Conservation (phyloP, 2,888 invertebrate genomes). For the Teinopalpus imperialis region DNA sequence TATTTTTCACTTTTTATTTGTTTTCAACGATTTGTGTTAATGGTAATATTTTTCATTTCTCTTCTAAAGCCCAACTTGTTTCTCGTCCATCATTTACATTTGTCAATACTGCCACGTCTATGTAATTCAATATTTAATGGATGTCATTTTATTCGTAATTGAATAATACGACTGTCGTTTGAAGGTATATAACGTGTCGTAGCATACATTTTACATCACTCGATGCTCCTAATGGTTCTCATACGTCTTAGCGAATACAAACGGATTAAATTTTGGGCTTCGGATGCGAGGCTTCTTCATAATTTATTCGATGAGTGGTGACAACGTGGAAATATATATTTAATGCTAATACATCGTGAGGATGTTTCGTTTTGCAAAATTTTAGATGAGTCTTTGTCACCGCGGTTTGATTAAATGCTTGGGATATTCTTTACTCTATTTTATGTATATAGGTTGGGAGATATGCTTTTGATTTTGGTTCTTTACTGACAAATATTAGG, state of each 20-base stretch:
- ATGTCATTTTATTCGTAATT: constrained; percentile 25
- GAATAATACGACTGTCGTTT: constrained; percentile 22
- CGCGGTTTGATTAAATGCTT: too few relatives aligned
- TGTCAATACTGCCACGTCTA: constrained; percentile 21
- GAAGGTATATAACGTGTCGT: constrained; percentile 14
- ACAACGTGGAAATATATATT: constrained; percentile 30
- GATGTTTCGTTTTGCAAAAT: constrained; percentile 4
- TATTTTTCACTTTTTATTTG: too few relatives aligned
- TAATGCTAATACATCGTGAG: constrained; percentile 14
- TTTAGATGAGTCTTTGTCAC: not conserved
- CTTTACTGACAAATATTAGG: too few relatives aligned
- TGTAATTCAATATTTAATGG: constrained; percentile 23
- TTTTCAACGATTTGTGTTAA: too few relatives aligned
- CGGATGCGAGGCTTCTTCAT: constrained; percentile 29
- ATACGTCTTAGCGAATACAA: constrained; percentile 27
- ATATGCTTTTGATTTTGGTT: too few relatives aligned
- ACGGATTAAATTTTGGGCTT: constrained; percentile 29
- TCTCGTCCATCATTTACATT: constrained; percentile 25
- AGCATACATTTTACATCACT: constrained; percentile 23
- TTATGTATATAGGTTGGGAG: too few relatives aligned
- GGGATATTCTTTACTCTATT: too few relatives aligned
- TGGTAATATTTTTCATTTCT: too few relatives aligned
- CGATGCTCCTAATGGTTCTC: constrained; percentile 26
- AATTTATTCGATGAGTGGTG: constrained; percentile 33
- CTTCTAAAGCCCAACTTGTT: constrained; percentile 13